Percentiles rank a stretch among this genome's conserved stretches.
These are phyloP conservation scores for Megaceryle alcyon DNA, from an alignment of 2,797 vertebrate species.

Conservation along the genomic window DNA sequence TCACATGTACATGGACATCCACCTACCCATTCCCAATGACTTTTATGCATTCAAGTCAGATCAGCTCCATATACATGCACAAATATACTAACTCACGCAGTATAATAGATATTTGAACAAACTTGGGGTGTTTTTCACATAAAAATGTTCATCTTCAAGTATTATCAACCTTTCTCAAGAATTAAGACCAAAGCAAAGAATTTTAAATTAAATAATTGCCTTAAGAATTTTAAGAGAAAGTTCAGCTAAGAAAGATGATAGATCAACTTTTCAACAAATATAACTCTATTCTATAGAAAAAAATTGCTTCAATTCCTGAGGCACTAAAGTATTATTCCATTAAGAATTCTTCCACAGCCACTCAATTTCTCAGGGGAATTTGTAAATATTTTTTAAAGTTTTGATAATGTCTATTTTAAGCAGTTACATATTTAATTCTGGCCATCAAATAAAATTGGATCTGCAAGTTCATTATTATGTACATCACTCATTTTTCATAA, in stretches of 20 bases:
- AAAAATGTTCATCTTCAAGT: background rate
- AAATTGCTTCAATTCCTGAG: background rate
- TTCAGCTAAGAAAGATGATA: background rate
- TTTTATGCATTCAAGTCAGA: background rate
- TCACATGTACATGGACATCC: background rate
- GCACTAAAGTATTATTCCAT: background rate
- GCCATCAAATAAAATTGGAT: background rate
- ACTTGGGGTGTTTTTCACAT: background rate
- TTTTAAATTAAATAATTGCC: background rate
- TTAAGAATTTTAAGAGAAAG: background rate
- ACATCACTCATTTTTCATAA: background rate
- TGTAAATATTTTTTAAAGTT: background rate
- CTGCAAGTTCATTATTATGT: background rate
- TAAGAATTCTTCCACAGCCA: background rate
- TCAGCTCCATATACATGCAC: fast-evolving
- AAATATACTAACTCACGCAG: no score
- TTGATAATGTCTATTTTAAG: background rate
- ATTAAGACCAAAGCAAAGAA: background rate
- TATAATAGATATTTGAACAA: background rate
- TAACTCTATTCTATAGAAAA: background rate
- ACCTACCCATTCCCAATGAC: background rate
- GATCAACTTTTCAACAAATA: constrained; percentile 9
- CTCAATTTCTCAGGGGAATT: background rate
- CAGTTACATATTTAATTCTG: background rate
- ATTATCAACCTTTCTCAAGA: background rate